Conservation (phyloP, 2,113 vertebrate genomes). For the Sinocyclocheilus grahami region DNA sequence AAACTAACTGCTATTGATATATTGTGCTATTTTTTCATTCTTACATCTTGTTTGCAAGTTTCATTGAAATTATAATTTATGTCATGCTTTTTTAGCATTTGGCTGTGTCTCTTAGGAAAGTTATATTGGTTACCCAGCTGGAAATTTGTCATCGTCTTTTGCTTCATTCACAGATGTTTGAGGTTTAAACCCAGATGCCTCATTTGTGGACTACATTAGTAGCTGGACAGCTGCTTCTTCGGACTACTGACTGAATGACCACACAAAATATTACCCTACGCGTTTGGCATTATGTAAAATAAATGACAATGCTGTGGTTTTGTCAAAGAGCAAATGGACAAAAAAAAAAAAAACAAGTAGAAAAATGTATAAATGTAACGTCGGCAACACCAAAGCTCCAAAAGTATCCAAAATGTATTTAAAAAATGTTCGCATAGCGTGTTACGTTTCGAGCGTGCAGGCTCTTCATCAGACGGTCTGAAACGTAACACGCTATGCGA, state of each 20-base stretch:
- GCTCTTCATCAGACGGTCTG: too few species aligned
- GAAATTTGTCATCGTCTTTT: neutral
- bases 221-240: neutral
- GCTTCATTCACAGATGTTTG: slow-evolving; percentile 18
- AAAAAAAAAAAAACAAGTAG: too few species aligned
- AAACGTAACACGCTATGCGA: too few species aligned
- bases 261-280: neutral
- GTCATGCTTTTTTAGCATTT: neutral
- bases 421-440: too few species aligned
- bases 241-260: neutral
- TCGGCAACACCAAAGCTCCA: too few species aligned
- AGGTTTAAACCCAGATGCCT: slow-evolving; percentile 13
- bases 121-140: slow-evolving; percentile 2
- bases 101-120: neutral
- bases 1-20: neutral
- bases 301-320: neutral
- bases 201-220: slow-evolving; percentile 10
- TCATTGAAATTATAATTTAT: neutral
- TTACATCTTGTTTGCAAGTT: neutral
- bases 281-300: neutral
- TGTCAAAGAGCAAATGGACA: too few species aligned
- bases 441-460: too few species aligned
- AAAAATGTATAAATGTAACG: too few species aligned
- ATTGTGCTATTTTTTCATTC: neutral
- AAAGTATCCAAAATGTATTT: too few species aligned